Evolutionary conservation across 2,797 vertebrate species (phyloP).

Genomic region (Crax fasciolata): DNA sequence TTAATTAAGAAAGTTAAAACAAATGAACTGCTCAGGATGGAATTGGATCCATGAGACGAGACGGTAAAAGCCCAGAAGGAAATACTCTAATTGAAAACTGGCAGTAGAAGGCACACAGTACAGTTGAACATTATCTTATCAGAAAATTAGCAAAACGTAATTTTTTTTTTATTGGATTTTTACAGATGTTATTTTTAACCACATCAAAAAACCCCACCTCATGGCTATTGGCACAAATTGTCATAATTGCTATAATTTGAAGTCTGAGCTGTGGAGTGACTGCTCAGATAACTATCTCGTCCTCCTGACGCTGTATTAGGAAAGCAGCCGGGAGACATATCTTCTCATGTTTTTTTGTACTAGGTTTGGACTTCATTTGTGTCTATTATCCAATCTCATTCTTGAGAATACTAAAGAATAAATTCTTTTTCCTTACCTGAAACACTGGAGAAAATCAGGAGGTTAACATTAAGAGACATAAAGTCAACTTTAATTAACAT

Average conservation of each 20-base stretch:
- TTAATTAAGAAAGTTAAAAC: conserved; percentile 87
- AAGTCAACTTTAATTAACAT: conserved; percentile 85
- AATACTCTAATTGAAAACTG: conserved; percentile 85
- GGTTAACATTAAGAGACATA: conserved; percentile 83
- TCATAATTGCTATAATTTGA: conserved; percentile 88
- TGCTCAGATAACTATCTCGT: conserved; percentile 83
- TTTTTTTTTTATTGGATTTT: conserved; percentile 85
- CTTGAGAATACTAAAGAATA: conserved; percentile 82
- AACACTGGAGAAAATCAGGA: conserved; percentile 83
- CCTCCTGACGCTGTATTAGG: conserved; percentile 71
- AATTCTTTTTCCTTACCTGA: conserved; percentile 80
- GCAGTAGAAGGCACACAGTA: conserved; percentile 75
- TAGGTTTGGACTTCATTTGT: conserved; percentile 85
- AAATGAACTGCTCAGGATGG: conserved; percentile 82
- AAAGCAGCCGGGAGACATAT: conserved; percentile 80
- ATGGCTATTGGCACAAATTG: conserved; percentile 87
- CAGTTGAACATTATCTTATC: conserved; percentile 86
- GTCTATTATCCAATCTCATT: conserved; percentile 84
- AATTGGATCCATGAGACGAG: conserved; percentile 79
- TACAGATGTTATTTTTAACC: conserved; percentile 89
- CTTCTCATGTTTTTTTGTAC: conserved; percentile 79
- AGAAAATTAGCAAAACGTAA: conserved; percentile 89
- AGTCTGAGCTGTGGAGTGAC: conserved; percentile 82
- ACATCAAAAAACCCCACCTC: conserved; percentile 86
- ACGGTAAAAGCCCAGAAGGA: conserved; percentile 81